Base-by-base conservation (phyloP, 1,140 invertebrate species). In the Formica exsecta region DNA sequence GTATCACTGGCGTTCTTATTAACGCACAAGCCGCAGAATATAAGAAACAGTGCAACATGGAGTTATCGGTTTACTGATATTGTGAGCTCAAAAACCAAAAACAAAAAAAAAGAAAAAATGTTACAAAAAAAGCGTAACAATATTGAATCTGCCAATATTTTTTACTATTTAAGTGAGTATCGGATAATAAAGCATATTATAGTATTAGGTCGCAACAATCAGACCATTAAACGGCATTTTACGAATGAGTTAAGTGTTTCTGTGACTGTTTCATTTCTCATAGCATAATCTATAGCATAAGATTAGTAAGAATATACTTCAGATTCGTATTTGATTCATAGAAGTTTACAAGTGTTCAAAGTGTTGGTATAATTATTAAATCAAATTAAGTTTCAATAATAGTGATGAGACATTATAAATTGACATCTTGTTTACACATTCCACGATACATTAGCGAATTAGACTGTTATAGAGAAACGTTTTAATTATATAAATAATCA, bases 81-180 rank as follows among this genome's bases (percentile, higher is more conserved):
- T 87, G 74, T 71, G 29, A 90, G 88, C 86, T 81, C 83, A 87
- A 90, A 85, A 86, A 68, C 64, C 54, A 54, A 64, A 70, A 76
- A 83, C 85, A 59, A 51, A 38, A 44, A 66, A 25, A 19, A 32
- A 51, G 66, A 29, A 62, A 71, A 68, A 83, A 89, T 87, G 61
- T 90, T 90, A 89, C 88, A 68, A 29, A 51, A 19, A 51, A 61
- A 81, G 70, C n/a, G 77, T 89, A 89, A 89, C 88, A 89, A 48
- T 77, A 90, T 90, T 85, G 29, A 87, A 89, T 90, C 88, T 90
- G 89, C 89, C 89, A 90, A 90, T 86, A 89, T 90, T 90, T 89
- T 89, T 89, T 90, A 89, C 87, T 38, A 48, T 13, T 89, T 89
- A 90, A 90, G 79, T 59, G 62, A 86, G 16, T 77, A 85, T 86